phyloP scores from a whole-genome alignment of 2,113 vertebrate genomes.

The Archilochus colubris region DNA sequence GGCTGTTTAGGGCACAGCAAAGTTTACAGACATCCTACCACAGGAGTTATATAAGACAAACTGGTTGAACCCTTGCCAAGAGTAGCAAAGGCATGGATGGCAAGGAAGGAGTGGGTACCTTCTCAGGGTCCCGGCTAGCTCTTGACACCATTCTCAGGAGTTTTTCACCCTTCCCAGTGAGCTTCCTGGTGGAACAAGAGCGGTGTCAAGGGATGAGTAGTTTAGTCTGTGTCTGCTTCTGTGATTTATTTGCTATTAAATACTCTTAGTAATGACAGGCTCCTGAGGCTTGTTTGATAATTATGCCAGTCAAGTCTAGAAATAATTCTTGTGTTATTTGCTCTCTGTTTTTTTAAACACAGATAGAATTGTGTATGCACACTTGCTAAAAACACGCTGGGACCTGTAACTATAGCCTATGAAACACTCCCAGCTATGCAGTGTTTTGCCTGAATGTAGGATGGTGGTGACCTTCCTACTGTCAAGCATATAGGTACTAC shows the following conservation, averaged over 20 bases:
- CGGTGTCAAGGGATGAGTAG: not conserved
- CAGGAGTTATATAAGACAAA: not conserved
- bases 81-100: not conserved
- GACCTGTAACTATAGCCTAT: not conserved
- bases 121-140: not conserved
- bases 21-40: not conserved
- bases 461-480: not conserved
- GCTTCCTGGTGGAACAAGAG: not conserved
- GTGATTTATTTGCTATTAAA: constrained; percentile 33
- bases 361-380: not conserved
- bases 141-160: not conserved
- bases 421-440: not conserved
- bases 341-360: constrained; percentile 4
- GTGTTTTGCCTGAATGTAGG: not conserved
- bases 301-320: constrained; percentile 1
- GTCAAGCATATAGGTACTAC: not conserved
- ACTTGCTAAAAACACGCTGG: not conserved
- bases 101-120: not conserved
- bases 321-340: not conserved
- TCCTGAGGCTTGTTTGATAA: not conserved
- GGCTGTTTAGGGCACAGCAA: not conserved
- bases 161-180: not conserved
- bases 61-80: not conserved
- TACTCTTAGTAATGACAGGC: not conserved
- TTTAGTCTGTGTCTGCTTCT: not conserved